These are phyloP conservation scores for Galbula dea DNA, from an alignment of 2,113 vertebrate genomes.

Conservation along the genomic window DNA sequence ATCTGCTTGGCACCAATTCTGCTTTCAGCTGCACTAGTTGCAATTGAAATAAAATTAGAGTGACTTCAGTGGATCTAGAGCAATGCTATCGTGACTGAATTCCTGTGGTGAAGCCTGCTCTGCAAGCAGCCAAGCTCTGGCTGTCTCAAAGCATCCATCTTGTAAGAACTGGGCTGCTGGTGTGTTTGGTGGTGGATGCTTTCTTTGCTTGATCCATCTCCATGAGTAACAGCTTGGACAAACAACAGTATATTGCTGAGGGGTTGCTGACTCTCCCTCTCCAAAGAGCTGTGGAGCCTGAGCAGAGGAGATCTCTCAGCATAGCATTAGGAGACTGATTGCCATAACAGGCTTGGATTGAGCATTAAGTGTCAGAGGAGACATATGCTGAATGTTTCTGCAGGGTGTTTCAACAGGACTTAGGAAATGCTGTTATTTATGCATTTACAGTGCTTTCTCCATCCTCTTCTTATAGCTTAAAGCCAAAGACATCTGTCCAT, in stretches of 20 bases:
- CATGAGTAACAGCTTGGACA: background rate
- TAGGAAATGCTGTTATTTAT: background rate
- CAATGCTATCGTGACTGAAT: background rate
- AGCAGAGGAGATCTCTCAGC: rapidly evolving
- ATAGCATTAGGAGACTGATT: background rate
- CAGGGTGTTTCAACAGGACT: background rate
- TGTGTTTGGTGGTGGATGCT: background rate
- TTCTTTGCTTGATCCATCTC: background rate
- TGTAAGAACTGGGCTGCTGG: background rate
- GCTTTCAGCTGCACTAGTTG: background rate
- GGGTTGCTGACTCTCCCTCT: background rate
- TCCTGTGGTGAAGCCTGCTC: background rate
- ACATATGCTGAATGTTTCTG: background rate
- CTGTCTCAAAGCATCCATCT: background rate
- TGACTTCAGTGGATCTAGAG: background rate
- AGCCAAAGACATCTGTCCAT: background rate
- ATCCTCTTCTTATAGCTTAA: background rate
- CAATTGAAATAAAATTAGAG: background rate
- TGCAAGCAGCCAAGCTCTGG: background rate
- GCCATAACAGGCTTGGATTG: background rate
- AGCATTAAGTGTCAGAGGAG: background rate
- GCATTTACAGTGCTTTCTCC: background rate
- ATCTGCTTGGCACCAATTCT: background rate
- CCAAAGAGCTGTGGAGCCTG: background rate
- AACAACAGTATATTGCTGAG: background rate